These are phyloP conservation scores for Rhineura floridana DNA, from an alignment of 2,113 vertebrate genomes.

Conservation along the genomic window DNA sequence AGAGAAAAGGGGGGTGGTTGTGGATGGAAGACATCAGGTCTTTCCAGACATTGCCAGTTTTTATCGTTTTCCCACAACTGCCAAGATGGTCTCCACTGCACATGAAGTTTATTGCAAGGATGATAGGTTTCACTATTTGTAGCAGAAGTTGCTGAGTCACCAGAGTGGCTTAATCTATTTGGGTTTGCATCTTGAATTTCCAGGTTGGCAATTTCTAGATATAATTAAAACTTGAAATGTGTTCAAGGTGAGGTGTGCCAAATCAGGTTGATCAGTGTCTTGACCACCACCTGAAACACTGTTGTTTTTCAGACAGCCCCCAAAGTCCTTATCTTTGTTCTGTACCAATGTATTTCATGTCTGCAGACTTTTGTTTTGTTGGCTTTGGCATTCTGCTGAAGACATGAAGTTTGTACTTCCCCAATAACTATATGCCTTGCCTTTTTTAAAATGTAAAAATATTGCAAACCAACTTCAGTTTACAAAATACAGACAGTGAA, in stretches of 20 bases:
- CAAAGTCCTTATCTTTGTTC: too few relatives aligned
- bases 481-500: slow-evolving; percentile 35
- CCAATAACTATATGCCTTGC: background rate
- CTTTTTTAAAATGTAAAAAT: background rate
- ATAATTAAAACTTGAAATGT: background rate
- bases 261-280: too few relatives aligned
- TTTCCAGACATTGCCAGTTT: background rate
- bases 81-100: background rate
- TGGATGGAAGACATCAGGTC: background rate
- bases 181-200: background rate
- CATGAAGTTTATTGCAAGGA: background rate
- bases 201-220: background rate
- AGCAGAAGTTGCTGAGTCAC: background rate
- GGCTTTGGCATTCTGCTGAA: background rate
- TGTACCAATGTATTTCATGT: too few relatives aligned
- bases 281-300: too few relatives aligned
- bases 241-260: background rate
- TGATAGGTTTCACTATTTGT: too few relatives aligned
- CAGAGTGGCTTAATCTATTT: background rate
- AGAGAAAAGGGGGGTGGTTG: background rate
- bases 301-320: background rate
- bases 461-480: background rate
- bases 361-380: background rate
- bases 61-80: background rate
- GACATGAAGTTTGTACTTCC: background rate